A percentile compares a stretch with the other conserved stretches of the same genome.
These are phyloP conservation scores for Rhinichthys osculus DNA, from an alignment of 2,797 vertebrate species.

Conservation along the genomic window DNA sequence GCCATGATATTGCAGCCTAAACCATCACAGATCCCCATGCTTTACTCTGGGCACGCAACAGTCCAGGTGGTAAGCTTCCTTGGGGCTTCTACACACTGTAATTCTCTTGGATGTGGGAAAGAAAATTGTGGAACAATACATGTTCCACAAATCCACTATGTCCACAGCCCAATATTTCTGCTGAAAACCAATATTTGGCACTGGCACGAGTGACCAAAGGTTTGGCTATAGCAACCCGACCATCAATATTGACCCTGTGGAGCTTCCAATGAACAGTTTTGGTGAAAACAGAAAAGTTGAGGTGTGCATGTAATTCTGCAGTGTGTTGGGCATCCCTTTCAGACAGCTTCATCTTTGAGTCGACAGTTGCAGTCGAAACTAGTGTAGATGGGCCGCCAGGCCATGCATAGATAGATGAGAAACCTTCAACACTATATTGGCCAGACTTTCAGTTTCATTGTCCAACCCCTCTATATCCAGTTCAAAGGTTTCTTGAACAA, in stretches of 20 bases:
- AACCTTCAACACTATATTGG: neutral
- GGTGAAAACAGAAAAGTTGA: neutral
- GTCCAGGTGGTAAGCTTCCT: neutral
- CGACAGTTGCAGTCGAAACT: neutral
- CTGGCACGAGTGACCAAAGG: neutral
- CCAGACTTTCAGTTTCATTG: neutral
- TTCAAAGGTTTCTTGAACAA: neutral
- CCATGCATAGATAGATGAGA: neutral
- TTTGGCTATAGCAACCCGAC: neutral
- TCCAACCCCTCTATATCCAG: neutral
- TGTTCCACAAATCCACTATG: neutral
- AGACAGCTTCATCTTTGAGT: neutral
- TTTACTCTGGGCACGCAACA: neutral
- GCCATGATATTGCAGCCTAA: neutral
- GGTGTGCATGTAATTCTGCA: neutral
- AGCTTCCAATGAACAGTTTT: neutral
- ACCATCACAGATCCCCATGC: neutral
- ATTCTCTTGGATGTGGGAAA: neutral
- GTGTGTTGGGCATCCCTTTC: neutral
- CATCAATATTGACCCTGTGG: neutral
- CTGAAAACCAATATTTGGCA: neutral
- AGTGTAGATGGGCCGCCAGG: neutral
- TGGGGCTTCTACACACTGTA: neutral
- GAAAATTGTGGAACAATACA: neutral
- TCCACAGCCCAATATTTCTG: neutral